These are phyloP conservation scores for Himantopus leucocephalus DNA, from an alignment of 2,113 vertebrate species.

Conservation along the genomic window DNA sequence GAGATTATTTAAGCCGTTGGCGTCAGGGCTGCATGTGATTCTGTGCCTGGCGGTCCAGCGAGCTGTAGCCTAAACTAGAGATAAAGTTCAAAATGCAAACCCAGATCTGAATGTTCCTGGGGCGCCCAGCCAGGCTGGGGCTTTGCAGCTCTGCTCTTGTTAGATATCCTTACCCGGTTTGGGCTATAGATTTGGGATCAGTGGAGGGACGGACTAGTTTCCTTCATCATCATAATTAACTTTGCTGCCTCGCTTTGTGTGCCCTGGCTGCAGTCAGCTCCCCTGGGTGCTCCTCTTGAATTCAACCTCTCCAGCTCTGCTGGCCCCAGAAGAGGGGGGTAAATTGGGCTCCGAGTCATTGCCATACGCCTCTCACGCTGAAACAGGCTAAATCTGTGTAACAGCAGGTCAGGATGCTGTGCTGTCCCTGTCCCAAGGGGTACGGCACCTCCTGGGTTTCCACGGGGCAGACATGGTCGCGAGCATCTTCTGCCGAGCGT, in stretches of 20 bases:
- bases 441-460: background rate
- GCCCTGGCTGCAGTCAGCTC: background rate
- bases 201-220: background rate
- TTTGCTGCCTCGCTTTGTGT: background rate
- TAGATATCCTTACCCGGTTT: background rate
- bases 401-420: background rate
- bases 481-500: background rate
- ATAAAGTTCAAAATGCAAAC: background rate
- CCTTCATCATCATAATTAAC: background rate
- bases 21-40: conserved; percentile 36
- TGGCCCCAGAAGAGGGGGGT: background rate
- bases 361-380: accelerated
- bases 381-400: background rate
- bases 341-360: accelerated
- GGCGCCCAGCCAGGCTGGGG: background rate
- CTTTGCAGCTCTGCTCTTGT: background rate
- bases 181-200: background rate
- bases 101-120: conserved; percentile 51
- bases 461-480: background rate
- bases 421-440: background rate
- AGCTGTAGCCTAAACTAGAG: conserved; percentile 17
- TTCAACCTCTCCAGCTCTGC: background rate
- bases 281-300: background rate
- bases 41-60: background rate
- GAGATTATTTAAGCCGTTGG: conserved; percentile 20